Evolutionary conservation across 1,140 invertebrate species (phyloP), one percentile per base, ranked within the genome.

Genomic region (Holcopasites calliopsidis): DNA sequence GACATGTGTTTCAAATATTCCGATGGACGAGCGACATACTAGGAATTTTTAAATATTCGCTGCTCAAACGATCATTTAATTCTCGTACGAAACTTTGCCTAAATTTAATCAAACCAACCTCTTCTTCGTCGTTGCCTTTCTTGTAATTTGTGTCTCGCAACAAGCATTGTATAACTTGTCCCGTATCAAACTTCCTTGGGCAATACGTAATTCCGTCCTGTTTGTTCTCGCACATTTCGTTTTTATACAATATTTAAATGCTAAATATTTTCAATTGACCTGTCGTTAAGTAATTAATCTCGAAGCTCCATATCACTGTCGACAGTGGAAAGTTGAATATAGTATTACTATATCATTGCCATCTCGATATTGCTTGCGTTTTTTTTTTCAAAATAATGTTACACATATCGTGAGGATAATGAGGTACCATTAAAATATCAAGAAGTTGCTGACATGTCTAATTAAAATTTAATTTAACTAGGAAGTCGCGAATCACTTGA

Each of bases 1-100:
- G 68, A 62, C 52, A 89, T 76, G 71, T 88, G 82, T 26, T 70
- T 84, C 28, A 80, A 82, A 40, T 86, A 89, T 61, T 88, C 86
- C 0, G 88, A 86, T 18, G 89, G 88, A 5, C 52, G 33, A 1
- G 79, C 54, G 16, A n/a, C n/a, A 10, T 66, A 31, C 80, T 82
- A 31, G 18, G 77, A 21, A 42, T 11, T 3, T 26, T 42, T 3
- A 40, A 40, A 40, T 13, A 40, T 7, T 40, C 13, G n/a, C n/a
- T n/a, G n/a, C n/a, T n/a, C n/a, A n/a, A n/a, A n/a, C n/a, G n/a
- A n/a, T n/a, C n/a, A n/a, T n/a, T n/a, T n/a, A n/a, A n/a, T n/a
- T n/a, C n/a, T n/a, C n/a, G n/a, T n/a, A n/a, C n/a, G n/a, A n/a
- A 42, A 40, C 21, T 13, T 49, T 7, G 6, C 2, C 23, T 52